Evolutionary conservation across 2,797 vertebrate genomes (phyloP).

Genomic region (Coilia nasus): DNA sequence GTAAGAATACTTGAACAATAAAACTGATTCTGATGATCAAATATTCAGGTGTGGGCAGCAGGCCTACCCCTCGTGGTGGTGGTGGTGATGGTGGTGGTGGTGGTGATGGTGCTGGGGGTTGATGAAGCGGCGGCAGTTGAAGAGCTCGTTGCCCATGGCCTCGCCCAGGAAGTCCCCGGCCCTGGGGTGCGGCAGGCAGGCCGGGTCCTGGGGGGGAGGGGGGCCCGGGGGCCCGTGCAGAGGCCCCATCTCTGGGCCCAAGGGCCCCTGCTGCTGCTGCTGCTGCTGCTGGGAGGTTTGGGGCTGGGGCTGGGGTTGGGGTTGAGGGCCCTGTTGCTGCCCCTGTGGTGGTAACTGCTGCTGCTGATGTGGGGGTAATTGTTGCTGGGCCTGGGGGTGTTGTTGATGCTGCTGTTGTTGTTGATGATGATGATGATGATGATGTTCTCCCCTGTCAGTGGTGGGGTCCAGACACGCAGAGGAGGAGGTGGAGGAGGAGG

Average conservation of each 20-base stretch:
- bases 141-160: slow-evolving; percentile 91
- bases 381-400: neutral
- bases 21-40: too few relatives aligned
- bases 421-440: slow-evolving; percentile 31
- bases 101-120: slow-evolving; percentile 94
- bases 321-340: neutral
- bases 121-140: slow-evolving; percentile 95
- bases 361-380: neutral
- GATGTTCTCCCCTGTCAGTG: slow-evolving; percentile 47
- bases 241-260: slow-evolving; percentile 76
- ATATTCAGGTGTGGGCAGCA: too few relatives aligned
- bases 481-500: slow-evolving; percentile 69
- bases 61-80: slow-evolving; percentile 82
- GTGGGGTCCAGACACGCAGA: slow-evolving; percentile 75
- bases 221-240: slow-evolving; percentile 83
- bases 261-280: slow-evolving; percentile 54
- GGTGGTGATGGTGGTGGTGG: slow-evolving; percentile 85
- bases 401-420: slow-evolving; percentile 37
- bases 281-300: neutral
- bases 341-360: neutral
- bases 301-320: neutral
- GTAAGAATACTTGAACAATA: too few relatives aligned
- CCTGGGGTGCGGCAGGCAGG: slow-evolving; percentile 78
- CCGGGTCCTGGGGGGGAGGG: slow-evolving; percentile 77
- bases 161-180: slow-evolving; percentile 92